phyloP scores from a whole-genome alignment of 2,888 invertebrate genomes.

The Heliconius erato region DNA sequence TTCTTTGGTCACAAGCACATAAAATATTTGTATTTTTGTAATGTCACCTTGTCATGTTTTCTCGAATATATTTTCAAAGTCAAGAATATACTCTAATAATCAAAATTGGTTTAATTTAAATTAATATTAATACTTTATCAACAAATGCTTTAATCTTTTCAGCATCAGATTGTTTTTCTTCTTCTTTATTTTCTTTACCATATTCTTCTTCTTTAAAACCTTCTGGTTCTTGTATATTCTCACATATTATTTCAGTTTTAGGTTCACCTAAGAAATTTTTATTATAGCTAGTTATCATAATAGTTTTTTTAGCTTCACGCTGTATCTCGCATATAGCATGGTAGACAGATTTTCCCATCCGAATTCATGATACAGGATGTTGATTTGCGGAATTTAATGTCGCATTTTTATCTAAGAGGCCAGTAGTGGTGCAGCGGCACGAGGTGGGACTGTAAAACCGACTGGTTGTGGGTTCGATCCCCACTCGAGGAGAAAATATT shows the following conservation, averaged over 20 bases:
- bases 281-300: not conserved
- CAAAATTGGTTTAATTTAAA: not conserved
- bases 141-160: conserved; percentile 57
- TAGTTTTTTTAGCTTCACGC: not conserved
- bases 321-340: not conserved
- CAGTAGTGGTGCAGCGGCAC: too few relatives aligned
- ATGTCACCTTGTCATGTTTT: too few relatives aligned
- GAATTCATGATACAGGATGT: too few relatives aligned
- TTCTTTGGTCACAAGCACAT: too few relatives aligned
- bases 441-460: too few relatives aligned
- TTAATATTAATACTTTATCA: conserved; percentile 59
- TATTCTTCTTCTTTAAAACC: conserved; percentile 39
- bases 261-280: conserved; percentile 57
- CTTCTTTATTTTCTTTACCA: conserved; percentile 46
- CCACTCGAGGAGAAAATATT: too few relatives aligned
- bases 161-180: conserved; percentile 31
- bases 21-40: too few relatives aligned
- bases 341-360: not conserved
- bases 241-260: conserved; percentile 39
- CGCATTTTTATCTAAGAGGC: too few relatives aligned
- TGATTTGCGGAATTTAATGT: too few relatives aligned
- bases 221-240: conserved; percentile 45
- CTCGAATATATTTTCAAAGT: too few relatives aligned
- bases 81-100: too few relatives aligned
- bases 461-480: too few relatives aligned